Evolutionary conservation across 2,888 invertebrate species (phyloP).

Genomic region (Diplolepis rosae): DNA sequence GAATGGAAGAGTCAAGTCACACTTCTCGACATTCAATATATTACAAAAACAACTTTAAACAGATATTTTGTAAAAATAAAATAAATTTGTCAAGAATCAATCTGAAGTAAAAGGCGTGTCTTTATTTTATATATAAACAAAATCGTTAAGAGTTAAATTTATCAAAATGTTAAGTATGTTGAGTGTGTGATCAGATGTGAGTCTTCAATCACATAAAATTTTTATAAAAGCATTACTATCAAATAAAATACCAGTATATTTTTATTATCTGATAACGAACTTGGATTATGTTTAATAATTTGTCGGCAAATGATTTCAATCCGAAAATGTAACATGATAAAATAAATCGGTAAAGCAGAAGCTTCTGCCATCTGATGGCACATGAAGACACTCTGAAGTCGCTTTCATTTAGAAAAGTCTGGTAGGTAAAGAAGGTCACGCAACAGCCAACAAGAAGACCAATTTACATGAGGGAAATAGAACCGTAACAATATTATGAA

Average conservation of each 20-base stretch:
- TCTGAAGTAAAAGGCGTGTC: background rate
- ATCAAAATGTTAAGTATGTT: background rate
- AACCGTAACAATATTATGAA: background rate
- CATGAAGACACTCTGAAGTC: background rate
- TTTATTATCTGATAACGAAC: background rate
- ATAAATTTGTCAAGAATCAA: background rate
- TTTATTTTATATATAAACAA: background rate
- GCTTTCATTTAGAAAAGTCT: background rate
- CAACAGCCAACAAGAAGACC: background rate
- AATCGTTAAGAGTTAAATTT: too few relatives aligned
- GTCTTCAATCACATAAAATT: background rate
- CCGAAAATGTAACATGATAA: background rate
- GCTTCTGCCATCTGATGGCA: slow-evolving; percentile 20
- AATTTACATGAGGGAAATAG: background rate
- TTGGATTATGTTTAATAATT: background rate
- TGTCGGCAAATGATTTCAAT: background rate
- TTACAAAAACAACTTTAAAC: slow-evolving; percentile 7
- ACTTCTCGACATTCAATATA: slow-evolving; percentile 2
- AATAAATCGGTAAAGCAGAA: background rate
- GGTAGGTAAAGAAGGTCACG: background rate
- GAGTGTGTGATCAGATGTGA: too few relatives aligned
- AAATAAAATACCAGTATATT: background rate
- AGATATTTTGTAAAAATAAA: background rate
- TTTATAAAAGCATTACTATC: background rate
- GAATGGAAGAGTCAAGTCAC: background rate